Evolutionary conservation across 1,140 invertebrate species (phyloP).

Genomic region (Gonioctena quinquepunctata): DNA sequence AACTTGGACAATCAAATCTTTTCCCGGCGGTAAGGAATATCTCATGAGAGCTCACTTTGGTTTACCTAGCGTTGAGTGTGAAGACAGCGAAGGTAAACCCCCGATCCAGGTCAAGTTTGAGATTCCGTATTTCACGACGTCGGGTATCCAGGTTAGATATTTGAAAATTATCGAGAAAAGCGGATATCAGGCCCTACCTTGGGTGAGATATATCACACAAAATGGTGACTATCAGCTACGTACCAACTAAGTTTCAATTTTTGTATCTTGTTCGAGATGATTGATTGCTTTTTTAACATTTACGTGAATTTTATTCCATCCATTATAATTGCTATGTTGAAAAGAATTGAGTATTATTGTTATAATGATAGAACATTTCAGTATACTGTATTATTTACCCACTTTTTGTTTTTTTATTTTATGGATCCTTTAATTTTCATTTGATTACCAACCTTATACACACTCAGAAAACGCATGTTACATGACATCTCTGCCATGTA

Average conservation of each 20-base stretch:
- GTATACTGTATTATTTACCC: background rate
- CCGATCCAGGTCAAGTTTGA: slow-evolving; percentile 99
- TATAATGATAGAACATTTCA: background rate
- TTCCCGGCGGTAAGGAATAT: slow-evolving; percentile 99
- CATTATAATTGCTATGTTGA: background rate
- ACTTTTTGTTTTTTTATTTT: background rate
- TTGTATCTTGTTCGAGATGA: background rate
- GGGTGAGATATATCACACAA: slow-evolving; percentile 99
- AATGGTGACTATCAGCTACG: slow-evolving; percentile 99
- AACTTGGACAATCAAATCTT: slow-evolving; percentile 99
- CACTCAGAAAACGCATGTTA: no score
- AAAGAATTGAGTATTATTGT: background rate
- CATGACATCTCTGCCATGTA: no score
- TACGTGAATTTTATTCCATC: slow-evolving; percentile 1
- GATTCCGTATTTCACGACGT: slow-evolving; percentile 99
- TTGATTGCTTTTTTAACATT: background rate
- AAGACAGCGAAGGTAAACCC: slow-evolving; percentile 95
- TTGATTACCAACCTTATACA: no score
- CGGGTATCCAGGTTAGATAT: slow-evolving; percentile 97
- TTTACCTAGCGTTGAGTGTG: slow-evolving; percentile 94
- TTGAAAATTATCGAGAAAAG: slow-evolving; percentile 99
- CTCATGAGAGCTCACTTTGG: slow-evolving; percentile 99
- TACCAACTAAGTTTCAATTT: slow-evolving; percentile 73
- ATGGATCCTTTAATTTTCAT: no score
- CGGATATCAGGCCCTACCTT: slow-evolving; percentile 98